Evolutionary conservation across 2,113 vertebrate species (phyloP).

Genomic region (Oreochromis spilurus): DNA sequence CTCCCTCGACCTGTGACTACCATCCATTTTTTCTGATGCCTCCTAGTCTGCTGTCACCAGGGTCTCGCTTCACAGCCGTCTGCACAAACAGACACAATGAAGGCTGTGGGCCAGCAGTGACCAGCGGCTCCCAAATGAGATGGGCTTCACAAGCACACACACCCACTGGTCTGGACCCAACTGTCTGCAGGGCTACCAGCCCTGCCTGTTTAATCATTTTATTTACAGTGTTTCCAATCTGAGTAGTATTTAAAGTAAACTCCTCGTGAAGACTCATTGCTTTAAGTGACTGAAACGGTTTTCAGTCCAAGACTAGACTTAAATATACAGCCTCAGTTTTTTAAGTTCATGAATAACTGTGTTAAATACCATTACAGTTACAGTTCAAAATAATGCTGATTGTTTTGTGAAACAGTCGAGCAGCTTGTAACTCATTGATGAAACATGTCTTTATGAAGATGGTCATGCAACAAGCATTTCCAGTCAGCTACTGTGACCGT

Average conservation of each 20-base stretch:
- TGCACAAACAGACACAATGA: neutral
- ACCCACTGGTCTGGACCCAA: fast-evolving
- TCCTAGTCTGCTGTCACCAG: neutral
- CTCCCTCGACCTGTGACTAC: neutral
- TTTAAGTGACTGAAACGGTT: neutral
- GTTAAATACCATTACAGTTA: neutral
- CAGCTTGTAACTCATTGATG: neutral
- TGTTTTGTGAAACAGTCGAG: neutral
- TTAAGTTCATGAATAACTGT: neutral
- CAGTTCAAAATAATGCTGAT: neutral
- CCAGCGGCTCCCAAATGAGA: neutral
- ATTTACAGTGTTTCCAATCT: neutral
- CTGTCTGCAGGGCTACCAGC: neutral
- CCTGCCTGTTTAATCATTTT: neutral
- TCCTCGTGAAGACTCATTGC: neutral
- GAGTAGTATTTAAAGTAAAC: neutral
- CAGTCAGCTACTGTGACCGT: neutral
- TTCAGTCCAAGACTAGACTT: neutral
- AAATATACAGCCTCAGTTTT: too few relatives aligned
- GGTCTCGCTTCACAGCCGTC: neutral
- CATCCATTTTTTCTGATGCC: neutral
- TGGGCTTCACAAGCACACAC: neutral
- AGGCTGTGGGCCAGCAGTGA: neutral
- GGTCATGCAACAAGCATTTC: neutral
- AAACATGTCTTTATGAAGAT: neutral